phyloP scores from a whole-genome alignment of 1,140 invertebrate species.

The Sipha flava region DNA sequence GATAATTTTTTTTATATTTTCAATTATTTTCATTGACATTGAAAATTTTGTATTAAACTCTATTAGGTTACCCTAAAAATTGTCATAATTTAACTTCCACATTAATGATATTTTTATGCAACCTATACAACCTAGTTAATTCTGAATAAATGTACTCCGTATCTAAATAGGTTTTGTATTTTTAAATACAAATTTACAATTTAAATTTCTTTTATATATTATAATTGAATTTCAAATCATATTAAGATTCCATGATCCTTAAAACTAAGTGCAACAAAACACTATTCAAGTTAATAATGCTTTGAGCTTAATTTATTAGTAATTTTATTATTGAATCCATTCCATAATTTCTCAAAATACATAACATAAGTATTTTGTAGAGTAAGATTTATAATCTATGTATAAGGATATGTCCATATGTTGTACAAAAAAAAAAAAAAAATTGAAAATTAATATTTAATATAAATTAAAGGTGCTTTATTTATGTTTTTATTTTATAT shows the following conservation, averaged over 20 bases:
- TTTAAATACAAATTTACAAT: background rate
- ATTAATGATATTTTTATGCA: background rate
- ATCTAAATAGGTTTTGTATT: background rate
- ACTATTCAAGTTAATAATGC: background rate
- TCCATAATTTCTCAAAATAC: background rate
- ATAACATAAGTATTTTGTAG: background rate
- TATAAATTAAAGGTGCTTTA: constrained; percentile 11
- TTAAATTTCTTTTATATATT: background rate
- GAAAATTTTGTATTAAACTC: background rate
- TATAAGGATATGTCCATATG: background rate
- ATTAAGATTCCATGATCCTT: background rate
- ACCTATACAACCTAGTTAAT: background rate
- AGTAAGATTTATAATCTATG: background rate
- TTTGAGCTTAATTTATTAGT: background rate
- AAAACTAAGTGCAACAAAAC: background rate
- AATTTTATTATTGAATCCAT: background rate
- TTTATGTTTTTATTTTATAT: too few relatives aligned
- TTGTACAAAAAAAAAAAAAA: constrained; percentile 16
- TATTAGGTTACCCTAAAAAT: background rate
- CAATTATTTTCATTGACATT: background rate
- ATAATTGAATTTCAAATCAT: background rate
- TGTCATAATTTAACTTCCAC: background rate
- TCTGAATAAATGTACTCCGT: background rate
- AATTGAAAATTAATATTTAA: background rate
- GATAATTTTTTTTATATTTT: background rate